phyloP scores from a whole-genome alignment of 1,140 invertebrate genomes.

The Aphis gossypii region DNA sequence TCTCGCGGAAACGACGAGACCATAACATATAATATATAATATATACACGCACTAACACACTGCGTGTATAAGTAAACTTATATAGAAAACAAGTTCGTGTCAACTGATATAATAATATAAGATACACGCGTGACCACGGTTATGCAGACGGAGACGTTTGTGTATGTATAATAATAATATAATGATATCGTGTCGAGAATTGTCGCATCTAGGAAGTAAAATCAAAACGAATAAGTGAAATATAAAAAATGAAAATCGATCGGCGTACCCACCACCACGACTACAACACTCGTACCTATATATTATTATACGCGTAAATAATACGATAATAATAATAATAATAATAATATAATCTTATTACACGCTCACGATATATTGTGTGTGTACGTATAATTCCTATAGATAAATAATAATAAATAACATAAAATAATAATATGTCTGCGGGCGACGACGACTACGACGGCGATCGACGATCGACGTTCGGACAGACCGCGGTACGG shows the following conservation, averaged over 20 bases:
- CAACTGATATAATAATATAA: background rate
- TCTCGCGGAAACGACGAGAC: background rate
- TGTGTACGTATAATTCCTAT: background rate
- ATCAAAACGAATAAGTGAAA: background rate
- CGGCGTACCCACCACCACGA: background rate
- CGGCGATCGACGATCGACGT: background rate
- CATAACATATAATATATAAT: background rate
- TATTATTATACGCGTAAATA: background rate
- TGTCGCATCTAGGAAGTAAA: conserved; percentile 32
- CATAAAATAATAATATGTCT: background rate
- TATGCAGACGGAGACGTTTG: background rate
- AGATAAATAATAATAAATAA: background rate
- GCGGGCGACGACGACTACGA: background rate
- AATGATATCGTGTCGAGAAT: background rate
- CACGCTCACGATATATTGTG: background rate
- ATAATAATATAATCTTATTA: background rate
- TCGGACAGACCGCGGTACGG: background rate
- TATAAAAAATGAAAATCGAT: background rate
- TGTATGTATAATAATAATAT: background rate
- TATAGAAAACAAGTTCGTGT: background rate
- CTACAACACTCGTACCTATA: too few relatives aligned
- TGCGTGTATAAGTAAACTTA: background rate
- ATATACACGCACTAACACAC: background rate
- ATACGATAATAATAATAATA: background rate
- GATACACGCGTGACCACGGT: background rate